phyloP scores from a whole-genome alignment of 2,797 vertebrate species.

The Pipistrellus kuhlii region DNA sequence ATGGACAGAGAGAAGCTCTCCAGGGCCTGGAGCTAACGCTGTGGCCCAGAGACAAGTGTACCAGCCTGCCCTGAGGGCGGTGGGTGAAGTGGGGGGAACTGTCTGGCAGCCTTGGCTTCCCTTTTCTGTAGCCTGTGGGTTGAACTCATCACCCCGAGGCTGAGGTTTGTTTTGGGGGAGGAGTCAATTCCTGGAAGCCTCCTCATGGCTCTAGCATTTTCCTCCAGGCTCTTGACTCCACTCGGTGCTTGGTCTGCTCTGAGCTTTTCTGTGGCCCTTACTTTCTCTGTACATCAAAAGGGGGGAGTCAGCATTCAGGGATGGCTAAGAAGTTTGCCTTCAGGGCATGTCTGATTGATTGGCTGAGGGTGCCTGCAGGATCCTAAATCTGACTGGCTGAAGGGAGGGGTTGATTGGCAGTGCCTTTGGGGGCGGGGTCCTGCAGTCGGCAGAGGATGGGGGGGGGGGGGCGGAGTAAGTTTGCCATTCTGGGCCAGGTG shows the following conservation, averaged over 20 bases:
- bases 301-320: background rate
- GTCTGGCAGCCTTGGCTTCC: background rate
- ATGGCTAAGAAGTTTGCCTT: background rate
- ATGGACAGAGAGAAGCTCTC: background rate
- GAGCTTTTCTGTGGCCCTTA: background rate
- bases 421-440: background rate
- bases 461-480: accelerated
- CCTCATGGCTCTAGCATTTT: background rate
- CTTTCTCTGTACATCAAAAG: background rate
- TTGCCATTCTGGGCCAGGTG: background rate
- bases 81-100: background rate
- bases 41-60: background rate
- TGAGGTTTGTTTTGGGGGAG: background rate
- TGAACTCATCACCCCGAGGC: background rate
- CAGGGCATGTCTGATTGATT: background rate
- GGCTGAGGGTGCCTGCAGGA: background rate
- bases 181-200: background rate
- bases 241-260: background rate
- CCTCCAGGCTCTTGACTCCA: background rate
- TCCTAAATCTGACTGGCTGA: background rate
- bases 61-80: background rate
- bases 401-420: background rate
- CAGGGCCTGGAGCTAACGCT: background rate
- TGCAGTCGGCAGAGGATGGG: background rate
- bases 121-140: background rate